These are phyloP conservation scores for Thera britannica DNA, from an alignment of 2,888 invertebrate genomes.

Conservation along the genomic window DNA sequence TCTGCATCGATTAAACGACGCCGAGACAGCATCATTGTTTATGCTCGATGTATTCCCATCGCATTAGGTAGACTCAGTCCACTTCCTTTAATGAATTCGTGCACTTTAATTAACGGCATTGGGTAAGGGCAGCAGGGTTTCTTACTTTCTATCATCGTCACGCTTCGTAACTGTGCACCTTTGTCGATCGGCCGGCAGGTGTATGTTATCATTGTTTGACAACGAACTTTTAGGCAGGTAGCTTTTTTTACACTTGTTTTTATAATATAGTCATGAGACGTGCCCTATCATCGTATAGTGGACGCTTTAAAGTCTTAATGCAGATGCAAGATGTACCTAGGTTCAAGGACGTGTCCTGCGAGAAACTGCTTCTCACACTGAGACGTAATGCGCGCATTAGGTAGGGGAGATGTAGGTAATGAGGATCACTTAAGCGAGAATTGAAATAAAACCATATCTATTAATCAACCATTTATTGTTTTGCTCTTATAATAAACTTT, in stretches of 20 bases:
- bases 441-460: too few species aligned
- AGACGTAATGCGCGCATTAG: too few species aligned
- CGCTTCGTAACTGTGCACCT: constrained; percentile 48
- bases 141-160: constrained; percentile 68
- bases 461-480: too few species aligned
- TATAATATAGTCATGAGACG: constrained; percentile 2
- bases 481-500: too few species aligned
- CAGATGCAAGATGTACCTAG: too few species aligned
- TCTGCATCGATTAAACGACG: constrained; percentile 36
- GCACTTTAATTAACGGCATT: constrained; percentile 60
- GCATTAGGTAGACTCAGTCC: constrained; percentile 46
- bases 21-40: constrained; percentile 46
- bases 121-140: constrained; percentile 55
- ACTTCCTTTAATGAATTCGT: constrained; percentile 63
- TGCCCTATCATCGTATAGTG: too few species aligned
- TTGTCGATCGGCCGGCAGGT: constrained; percentile 56
- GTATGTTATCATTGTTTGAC: constrained; percentile 35
- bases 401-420: too few species aligned
- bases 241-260: constrained; percentile 34
- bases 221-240: constrained; percentile 38
- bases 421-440: too few species aligned
- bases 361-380: not conserved
- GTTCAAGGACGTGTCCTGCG: not conserved
- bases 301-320: too few species aligned
- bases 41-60: constrained; percentile 41